Evolutionary conservation across 2,888 invertebrate genomes (phyloP).

Genomic region (Andrena chrysosceles): DNA sequence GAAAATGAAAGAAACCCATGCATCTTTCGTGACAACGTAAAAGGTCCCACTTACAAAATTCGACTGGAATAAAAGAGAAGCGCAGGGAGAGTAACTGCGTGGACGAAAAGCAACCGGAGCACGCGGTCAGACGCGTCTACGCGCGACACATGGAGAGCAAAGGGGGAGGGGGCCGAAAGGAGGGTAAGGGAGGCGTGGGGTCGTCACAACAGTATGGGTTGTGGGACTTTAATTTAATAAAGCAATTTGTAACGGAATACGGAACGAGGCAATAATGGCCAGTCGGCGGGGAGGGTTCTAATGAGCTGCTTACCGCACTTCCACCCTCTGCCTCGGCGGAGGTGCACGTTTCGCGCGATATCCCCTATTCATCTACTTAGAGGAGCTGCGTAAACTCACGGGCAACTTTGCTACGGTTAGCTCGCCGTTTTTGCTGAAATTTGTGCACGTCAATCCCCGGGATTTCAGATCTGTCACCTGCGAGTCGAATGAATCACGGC

Average conservation of each 20-base stretch:
- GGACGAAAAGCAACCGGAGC: constrained; percentile 36
- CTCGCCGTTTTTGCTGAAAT: constrained; percentile 64
- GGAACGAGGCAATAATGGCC: constrained; percentile 85
- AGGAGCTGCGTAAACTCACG: constrained; percentile 67
- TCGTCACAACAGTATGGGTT: constrained; percentile 78
- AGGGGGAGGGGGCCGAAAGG: constrained; percentile 43
- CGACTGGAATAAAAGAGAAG: constrained; percentile 50
- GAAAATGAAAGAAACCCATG: background rate
- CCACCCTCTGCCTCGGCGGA: constrained; percentile 63
- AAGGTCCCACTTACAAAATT: constrained; percentile 42
- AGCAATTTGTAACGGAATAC: constrained; percentile 85
- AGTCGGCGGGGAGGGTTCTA: constrained; percentile 84
- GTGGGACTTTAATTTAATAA: constrained; percentile 85
- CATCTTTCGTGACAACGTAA: background rate
- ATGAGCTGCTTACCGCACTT: constrained; percentile 85
- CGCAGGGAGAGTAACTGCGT: constrained; percentile 16
- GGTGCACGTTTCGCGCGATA: constrained; percentile 65
- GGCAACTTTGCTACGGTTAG: constrained; percentile 54
- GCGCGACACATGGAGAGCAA: constrained; percentile 59
- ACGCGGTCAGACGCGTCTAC: constrained; percentile 60
- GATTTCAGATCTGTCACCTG: constrained; percentile 31
- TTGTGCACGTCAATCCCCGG: constrained; percentile 44
- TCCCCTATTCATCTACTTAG: constrained; percentile 71
- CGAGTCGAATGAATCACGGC: constrained; percentile 30
- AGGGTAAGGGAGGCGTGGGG: constrained; percentile 58